Evolutionary conservation across 2,797 vertebrate species (phyloP).

Genomic region (Phrynocephalus forsythii): DNA sequence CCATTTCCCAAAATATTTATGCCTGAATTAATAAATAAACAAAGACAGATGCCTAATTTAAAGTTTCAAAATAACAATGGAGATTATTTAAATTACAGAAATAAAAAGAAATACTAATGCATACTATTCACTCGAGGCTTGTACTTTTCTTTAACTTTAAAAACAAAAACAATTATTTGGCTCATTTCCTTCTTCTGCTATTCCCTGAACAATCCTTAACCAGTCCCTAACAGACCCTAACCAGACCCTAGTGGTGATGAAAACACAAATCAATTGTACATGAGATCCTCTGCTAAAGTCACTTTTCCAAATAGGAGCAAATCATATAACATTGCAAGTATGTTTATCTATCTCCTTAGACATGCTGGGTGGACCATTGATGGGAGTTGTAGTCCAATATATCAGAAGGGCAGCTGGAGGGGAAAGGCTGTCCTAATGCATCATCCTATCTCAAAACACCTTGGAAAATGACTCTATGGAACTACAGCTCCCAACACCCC

Average conservation of each 20-base stretch:
- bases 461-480: not conserved
- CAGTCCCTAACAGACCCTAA: no score
- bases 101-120: no score
- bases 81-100: no score
- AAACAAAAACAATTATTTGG: no score
- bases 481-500: not conserved
- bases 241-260: conserved; percentile 57
- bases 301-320: not conserved
- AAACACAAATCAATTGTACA: conserved; percentile 26
- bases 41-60: no score
- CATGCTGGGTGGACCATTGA: not conserved
- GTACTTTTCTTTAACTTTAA: no score
- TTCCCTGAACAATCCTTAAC: no score
- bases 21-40: no score
- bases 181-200: no score
- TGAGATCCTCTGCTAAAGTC: not conserved
- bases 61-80: no score
- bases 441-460: not conserved
- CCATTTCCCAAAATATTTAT: no score
- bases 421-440: not conserved
- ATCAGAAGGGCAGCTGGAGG: not conserved
- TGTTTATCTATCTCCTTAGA: not conserved
- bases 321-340: rapidly evolving
- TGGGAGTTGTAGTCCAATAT: not conserved
- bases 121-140: no score